Conservation (phyloP, 2,113 vertebrate genomes). For the Trematocara nigrifrons region DNA sequence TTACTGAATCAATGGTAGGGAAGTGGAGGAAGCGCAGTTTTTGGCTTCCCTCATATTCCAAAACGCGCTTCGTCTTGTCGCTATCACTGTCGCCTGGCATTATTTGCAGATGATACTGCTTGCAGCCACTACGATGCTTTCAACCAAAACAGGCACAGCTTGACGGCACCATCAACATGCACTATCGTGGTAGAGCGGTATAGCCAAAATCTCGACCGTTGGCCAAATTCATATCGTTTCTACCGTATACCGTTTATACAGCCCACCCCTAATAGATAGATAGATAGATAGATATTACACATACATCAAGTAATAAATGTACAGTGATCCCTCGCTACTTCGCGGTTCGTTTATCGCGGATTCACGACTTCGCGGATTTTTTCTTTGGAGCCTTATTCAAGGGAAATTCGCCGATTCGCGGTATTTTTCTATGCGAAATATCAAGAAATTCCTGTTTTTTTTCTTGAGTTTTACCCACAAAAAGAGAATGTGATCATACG, state of each 20-base stretch:
- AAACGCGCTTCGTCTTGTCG: neutral
- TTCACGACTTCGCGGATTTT: too few relatives aligned
- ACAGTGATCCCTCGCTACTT: too few relatives aligned
- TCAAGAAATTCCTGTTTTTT: too few relatives aligned
- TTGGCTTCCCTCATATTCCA: neutral
- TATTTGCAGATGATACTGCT: neutral
- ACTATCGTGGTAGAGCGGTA: neutral
- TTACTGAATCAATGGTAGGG: neutral
- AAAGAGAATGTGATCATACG: too few relatives aligned
- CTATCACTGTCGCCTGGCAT: rapidly evolving
- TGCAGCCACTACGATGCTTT: neutral
- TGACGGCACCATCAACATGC: neutral
- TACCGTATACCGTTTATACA: rapidly evolving
- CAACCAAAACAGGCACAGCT: neutral
- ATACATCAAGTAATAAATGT: too few relatives aligned
- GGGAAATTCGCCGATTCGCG: too few relatives aligned
- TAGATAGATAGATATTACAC: too few relatives aligned
- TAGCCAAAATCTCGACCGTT: rapidly evolving
- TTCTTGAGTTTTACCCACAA: too few relatives aligned
- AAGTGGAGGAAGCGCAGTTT: neutral
- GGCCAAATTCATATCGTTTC: rapidly evolving
- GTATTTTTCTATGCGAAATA: too few relatives aligned
- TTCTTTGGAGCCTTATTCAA: too few relatives aligned
- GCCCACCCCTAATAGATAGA: too few relatives aligned
- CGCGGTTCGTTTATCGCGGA: too few relatives aligned